Evolutionary conservation across 2,888 invertebrate species (phyloP), one percentile per base, ranked within the genome.

Genomic region (Halictus quadricinctus): DNA sequence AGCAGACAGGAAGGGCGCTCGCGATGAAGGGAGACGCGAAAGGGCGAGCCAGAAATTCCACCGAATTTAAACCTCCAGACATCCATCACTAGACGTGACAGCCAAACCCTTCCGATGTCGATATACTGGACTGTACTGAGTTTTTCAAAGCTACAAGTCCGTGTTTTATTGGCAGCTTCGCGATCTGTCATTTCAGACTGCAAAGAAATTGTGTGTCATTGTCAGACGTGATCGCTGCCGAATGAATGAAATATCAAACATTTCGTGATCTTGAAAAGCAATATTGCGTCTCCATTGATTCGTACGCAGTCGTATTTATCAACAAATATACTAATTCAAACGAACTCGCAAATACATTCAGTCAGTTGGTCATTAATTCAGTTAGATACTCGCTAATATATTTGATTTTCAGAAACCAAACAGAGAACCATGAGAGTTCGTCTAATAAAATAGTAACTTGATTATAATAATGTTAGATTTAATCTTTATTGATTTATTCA

Each of bases 31-130:
- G 79, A 76, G 78, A 58, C 73, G 74, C 81, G 66, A 72, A 76
- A 75, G 84, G 85, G 77, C 74, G 85, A 79, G 76, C 43, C 66
- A 36, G 91, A 90, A 89, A 91, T 91, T 88, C 83, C 87, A 83
- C 83, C 83, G 88, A 91, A 92, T 91, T 91, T 90, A 89, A 90
- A 88, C 85, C 88, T 87, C 83, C 73, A 81, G 86, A 87, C 89
- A 92, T 93, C 91, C 90, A 91, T 91, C 90, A 90, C 89, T 85
- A 86, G 79, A 81, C 81, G 77, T 87, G 88, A 90, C 90, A 89
- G 88, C 86, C 79, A 70, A 69, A 60, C 86, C 75, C 86, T 54
- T 58, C 84, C 81, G 75, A 78, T 81, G 76, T 72, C 76, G 60
- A 80, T 79, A 79, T 79, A 83, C 87, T 89, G 78, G 82, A 79